Evolutionary conservation across 2,888 invertebrate genomes (phyloP).

Genomic region (Noctua pronuba): DNA sequence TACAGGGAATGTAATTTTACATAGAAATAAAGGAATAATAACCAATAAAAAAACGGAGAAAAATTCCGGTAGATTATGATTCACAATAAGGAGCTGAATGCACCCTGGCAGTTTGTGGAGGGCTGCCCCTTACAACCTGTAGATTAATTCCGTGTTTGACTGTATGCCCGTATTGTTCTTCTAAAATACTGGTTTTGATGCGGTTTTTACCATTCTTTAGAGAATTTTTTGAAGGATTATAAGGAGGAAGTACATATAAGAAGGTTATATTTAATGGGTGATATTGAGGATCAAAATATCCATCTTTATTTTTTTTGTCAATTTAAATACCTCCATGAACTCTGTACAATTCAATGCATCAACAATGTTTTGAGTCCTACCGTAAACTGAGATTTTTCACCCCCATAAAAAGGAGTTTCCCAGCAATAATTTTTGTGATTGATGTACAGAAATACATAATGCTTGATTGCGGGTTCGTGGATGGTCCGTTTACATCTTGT

Average conservation of each 20-base stretch:
- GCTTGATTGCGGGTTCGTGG: background rate
- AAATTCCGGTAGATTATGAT: too few species aligned
- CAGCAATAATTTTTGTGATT: background rate
- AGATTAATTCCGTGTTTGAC: too few species aligned
- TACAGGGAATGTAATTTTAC: too few species aligned
- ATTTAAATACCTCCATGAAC: background rate
- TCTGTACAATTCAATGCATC: too few species aligned
- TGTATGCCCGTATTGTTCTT: background rate
- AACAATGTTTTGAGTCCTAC: too few species aligned
- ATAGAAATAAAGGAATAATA: too few species aligned
- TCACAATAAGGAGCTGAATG: too few species aligned
- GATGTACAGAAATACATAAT: background rate
- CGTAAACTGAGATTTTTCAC: too few species aligned
- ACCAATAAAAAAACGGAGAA: too few species aligned
- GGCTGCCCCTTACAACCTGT: too few species aligned
- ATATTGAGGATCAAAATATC: background rate
- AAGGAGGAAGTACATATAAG: background rate
- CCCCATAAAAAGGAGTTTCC: background rate
- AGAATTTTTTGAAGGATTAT: background rate
- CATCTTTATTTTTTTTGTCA: too few species aligned
- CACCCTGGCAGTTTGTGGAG: too few species aligned
- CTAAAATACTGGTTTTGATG: background rate
- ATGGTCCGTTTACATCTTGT: background rate
- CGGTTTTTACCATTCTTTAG: background rate
- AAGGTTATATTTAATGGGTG: background rate